Evolutionary conservation across 2,888 invertebrate species (phyloP).

Genomic region (Heteromyza rotundicornis): DNA sequence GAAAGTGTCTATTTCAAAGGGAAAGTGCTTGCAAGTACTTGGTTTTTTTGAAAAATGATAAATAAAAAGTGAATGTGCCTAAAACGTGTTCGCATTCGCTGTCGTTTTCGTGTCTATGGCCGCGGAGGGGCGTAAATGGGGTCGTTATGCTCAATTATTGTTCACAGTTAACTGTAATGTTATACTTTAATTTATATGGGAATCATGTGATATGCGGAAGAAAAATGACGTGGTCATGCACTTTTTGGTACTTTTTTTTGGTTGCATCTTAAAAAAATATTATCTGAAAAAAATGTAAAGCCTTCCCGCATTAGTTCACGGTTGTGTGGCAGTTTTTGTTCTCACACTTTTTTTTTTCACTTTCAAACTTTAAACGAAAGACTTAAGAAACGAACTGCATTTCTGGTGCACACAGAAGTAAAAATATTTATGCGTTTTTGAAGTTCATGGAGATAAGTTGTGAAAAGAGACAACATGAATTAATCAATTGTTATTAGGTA

Average conservation of each 20-base stretch:
- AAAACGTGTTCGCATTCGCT: background rate
- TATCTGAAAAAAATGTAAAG: too few species aligned
- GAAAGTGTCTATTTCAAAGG: background rate
- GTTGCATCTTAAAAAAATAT: too few species aligned
- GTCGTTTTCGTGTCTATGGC: background rate
- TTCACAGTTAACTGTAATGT: background rate
- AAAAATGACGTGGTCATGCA: background rate
- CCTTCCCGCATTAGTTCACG: background rate
- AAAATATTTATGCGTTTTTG: too few species aligned
- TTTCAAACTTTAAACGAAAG: too few species aligned
- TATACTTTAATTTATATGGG: conserved; percentile 4
- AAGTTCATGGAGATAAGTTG: too few species aligned
- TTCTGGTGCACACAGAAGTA: too few species aligned
- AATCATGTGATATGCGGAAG: background rate
- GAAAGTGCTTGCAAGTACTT: conserved; percentile 9
- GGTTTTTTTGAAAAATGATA: conserved; percentile 9
- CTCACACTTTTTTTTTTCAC: background rate
- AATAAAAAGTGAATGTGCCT: conserved; percentile 42
- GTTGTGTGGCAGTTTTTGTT: background rate
- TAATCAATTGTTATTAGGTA: too few species aligned
- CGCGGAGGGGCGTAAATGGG: background rate
- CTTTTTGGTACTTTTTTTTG: too few species aligned
- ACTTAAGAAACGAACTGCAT: conserved; percentile 8
- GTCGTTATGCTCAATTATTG: background rate
- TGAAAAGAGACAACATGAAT: too few species aligned